Base-by-base conservation (phyloP, 2,113 vertebrate species). In the Setophaga kirtlandii region DNA sequence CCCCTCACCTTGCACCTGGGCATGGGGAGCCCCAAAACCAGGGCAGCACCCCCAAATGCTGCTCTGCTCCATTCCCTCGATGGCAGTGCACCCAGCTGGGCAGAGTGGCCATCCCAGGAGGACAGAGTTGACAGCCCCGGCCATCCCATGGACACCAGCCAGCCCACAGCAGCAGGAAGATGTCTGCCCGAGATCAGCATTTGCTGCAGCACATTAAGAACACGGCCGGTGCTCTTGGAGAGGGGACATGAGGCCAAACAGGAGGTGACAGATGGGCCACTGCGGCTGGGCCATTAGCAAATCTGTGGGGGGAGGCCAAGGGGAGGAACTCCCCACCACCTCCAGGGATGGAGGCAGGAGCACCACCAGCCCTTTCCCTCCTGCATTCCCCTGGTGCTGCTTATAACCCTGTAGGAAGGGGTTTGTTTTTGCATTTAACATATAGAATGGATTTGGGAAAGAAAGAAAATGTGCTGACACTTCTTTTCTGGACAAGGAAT, bases 41-140 rank as follows among this genome's bases (percentile, higher is more conserved):
- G 35, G 23, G 33, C 11, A 78, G 56, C 31, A 70, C 13, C 63
- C 71, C 19, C 6, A 71, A 17, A 58, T 6, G 13, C 37, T 23
- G 37, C 76, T 69, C 23, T 73, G 55, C 59, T 14, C 37, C 5
- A 2, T 21, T 7, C 23, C 60, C 42, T 50, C 0, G 1, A 6
- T 10, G 53, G 52, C 1, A 2, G 20, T 13, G 41, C n/a, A 13
- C 11, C 42, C 68, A 55, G 22, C 6, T 8, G 28, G 58, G 73
- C 31, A 46, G 56, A 50, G 47, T 2, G 8, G 18, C 25, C 77
- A n/a, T 23, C 13, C 52, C 1, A 0, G 4, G 14, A 33, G 85
- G 68, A 46, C 0, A 0, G 53, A 63, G 39, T 20, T 2, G 1
- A 68, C 0, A 0, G 39, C 15, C 44, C 16, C 0, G 0, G 56